Conservation (phyloP, 2,113 vertebrate species). For the Neomonachus schauinslandi region DNA sequence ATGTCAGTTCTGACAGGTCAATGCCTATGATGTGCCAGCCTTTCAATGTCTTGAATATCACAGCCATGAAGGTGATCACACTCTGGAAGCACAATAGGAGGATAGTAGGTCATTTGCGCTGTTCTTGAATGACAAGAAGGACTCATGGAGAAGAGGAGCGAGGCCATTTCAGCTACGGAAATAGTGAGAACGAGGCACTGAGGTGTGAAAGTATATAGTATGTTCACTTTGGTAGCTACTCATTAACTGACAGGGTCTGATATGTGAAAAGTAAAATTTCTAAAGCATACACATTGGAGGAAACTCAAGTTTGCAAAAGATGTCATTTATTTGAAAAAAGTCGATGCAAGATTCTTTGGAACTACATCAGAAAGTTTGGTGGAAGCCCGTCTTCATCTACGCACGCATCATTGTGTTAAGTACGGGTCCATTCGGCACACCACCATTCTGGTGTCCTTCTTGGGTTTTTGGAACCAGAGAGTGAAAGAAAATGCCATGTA, state of each 20-base stretch:
- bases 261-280: background rate
- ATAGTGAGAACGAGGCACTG: background rate
- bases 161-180: background rate
- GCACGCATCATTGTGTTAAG: background rate
- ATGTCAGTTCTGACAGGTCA: background rate
- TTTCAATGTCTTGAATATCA: background rate
- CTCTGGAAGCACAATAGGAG: background rate
- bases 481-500: background rate
- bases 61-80: background rate
- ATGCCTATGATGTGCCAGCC: accelerated
- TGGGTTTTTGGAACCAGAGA: background rate
- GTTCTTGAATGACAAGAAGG: background rate
- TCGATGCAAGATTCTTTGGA: background rate
- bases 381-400: background rate
- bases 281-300: background rate
- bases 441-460: background rate
- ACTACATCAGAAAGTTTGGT: background rate
- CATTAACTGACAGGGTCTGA: too few relatives aligned
- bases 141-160: background rate
- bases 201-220: background rate
- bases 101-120: background rate
- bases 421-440: background rate
- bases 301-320: background rate
- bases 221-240: background rate
- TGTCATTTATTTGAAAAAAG: background rate